Base-by-base conservation (phyloP, 2,797 vertebrate species). In the Tympanoctomys barrerae region DNA sequence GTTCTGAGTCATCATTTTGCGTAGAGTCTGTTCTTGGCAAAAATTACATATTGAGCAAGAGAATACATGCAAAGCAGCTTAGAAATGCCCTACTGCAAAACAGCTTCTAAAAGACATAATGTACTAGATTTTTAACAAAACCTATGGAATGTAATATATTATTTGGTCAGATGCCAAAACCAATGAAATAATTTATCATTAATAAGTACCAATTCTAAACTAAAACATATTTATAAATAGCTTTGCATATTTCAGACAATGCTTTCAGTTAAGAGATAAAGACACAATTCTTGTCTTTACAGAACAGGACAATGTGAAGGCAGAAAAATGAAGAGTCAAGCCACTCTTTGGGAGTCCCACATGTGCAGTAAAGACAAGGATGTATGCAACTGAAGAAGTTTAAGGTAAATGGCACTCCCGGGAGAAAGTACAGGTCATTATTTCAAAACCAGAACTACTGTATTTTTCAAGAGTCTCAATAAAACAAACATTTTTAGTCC, bases 21-120 rank as follows among this genome's bases (percentile, higher is more conserved):
- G 81, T 21, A 94, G 93, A 85, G 90, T 39, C 70, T 90, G 79
- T 94, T 93, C 84, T 92, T 97, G 79, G 97, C 90, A 97, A 96
- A 95, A 94, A 90, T 12, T 68, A 86, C 81, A 31, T 52, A 82
- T 26, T 91, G 89, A 90, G 81, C 96, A 97, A 97, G 90, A 96
- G 90, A 95, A 94, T n/a, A 95, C n/a, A 88, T 0, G n/a, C 81
- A 96, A 79, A 95, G 42, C 31, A 71, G 78, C 57, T 96, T n/a
- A 39, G 68, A 73, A 59, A 0, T 13, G 21, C 75, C 83, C 59
- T 57, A 71, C 0, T 86, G 46, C 86, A 94, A 96, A 94, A 94
- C 0, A 94, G 68, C 39, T 94, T 59, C 84, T 64, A 83, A 84
- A 0, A 88, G 79, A 94, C 39, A 85, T 33, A 54, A 54, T 13